A percentile compares a stretch with the other conserved stretches of the same genome.
Evolutionary conservation across 2,113 vertebrate genomes (phyloP).

Genomic region (Ceyx margarethae): DNA sequence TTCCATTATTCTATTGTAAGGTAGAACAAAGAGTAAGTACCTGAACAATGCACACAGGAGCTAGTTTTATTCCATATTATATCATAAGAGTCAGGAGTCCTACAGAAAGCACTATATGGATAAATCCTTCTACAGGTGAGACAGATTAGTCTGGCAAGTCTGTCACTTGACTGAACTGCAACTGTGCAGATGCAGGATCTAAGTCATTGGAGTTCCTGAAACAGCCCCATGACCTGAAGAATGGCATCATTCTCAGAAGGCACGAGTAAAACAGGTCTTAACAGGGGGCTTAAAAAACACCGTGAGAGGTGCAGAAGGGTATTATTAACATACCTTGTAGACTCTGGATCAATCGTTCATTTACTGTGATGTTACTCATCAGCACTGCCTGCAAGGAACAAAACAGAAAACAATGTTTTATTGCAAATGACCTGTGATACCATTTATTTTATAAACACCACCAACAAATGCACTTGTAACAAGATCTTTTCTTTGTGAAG

Average conservation of each 20-base stretch:
- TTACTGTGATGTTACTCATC: conserved; percentile 62
- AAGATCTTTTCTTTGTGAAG: not conserved
- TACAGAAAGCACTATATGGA: not conserved
- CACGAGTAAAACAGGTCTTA: not conserved
- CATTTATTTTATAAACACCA: not conserved
- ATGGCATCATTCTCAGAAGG: not conserved
- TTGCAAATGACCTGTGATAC: not conserved
- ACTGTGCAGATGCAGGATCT: not conserved
- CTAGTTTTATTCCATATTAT: not conserved
- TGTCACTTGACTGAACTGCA: not conserved
- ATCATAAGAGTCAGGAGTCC: not conserved
- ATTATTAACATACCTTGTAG: conserved; percentile 52
- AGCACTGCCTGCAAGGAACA: conserved; percentile 41
- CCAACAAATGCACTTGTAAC: not conserved
- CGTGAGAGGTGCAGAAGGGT: not conserved
- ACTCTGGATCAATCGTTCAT: conserved; percentile 56
- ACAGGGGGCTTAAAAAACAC: not conserved
- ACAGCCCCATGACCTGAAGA: not conserved
- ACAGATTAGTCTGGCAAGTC: not conserved
- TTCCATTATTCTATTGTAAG: not conserved
- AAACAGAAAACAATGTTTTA: not conserved
- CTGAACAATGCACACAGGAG: not conserved
- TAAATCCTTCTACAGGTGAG: not conserved
- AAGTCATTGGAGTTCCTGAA: not conserved
- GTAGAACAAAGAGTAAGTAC: not conserved